Percentiles rank a stretch among this genome's conserved stretches.
Conservation (phyloP, 2,888 invertebrate genomes). For the Frankliniella intonsa region DNA sequence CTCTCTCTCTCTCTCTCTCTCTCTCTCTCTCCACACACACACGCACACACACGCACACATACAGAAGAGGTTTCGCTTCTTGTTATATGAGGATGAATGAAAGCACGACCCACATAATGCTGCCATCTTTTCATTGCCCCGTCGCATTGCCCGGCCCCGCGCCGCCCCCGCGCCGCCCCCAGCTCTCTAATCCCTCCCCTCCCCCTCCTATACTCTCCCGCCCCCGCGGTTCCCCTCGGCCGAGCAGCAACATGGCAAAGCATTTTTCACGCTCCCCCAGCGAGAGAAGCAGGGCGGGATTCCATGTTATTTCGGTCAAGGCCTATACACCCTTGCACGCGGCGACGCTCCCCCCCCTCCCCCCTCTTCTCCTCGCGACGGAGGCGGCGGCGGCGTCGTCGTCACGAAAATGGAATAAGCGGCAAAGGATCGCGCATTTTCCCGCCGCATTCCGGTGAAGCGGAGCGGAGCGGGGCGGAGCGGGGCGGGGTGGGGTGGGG, state of each 20-base stretch:
- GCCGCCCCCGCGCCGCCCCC: background rate
- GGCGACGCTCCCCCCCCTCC: background rate
- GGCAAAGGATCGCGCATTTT: no score
- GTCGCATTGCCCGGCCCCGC: background rate
- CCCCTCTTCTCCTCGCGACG: background rate
- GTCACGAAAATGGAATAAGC: constrained; percentile 1
- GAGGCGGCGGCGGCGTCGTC: background rate
- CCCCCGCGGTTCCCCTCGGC: background rate
- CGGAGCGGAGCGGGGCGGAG: background rate
- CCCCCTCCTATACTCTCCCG: no score
- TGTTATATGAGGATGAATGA: constrained; percentile 7
- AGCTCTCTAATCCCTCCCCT: background rate
- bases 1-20: background rate
- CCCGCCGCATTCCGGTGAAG: background rate
- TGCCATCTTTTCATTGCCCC: constrained; percentile 18
- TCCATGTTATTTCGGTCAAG: background rate
- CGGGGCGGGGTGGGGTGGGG: background rate
- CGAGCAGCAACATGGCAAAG: background rate
- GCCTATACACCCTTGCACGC: background rate
- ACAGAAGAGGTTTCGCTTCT: background rate
- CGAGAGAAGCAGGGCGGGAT: background rate
- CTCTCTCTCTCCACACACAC: background rate
- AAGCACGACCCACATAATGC: background rate
- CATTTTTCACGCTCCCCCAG: background rate
- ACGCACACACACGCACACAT: background rate